These are phyloP conservation scores for Ctenoplectra terminalis DNA, from an alignment of 1,140 invertebrate species.

Conservation along the genomic window DNA sequence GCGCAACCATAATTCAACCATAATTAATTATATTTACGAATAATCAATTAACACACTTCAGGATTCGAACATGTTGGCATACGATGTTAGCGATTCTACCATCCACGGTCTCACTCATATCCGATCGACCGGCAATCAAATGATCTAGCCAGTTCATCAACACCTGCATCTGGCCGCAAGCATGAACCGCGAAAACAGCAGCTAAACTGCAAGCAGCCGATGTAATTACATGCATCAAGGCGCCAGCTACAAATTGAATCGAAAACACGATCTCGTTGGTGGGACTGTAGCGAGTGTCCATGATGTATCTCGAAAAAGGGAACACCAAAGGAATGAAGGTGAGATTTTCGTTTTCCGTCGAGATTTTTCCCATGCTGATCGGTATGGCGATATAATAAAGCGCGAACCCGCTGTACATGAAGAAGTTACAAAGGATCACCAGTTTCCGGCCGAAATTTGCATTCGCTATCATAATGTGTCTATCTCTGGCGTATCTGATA, in stretches of 20 bases:
- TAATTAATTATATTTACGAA: no score
- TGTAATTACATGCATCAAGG: conserved; percentile 59
- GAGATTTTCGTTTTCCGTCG: conserved; percentile 6
- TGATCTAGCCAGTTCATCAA: conserved; percentile 62
- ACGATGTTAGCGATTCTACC: conserved; percentile 67
- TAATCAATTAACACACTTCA: conserved; percentile 51
- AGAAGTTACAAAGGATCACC: conserved; percentile 21
- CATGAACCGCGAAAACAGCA: conserved; percentile 70
- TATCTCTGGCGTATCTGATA: conserved; percentile 17
- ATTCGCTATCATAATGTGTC: conserved; percentile 47
- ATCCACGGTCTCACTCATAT: conserved; percentile 38
- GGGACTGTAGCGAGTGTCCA: conserved; percentile 59
- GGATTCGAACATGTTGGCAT: conserved; percentile 65
- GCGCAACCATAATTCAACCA: no score
- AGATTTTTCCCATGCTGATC: conserved; percentile 20
- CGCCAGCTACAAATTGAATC: conserved; percentile 58
- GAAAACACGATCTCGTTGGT: conserved; percentile 62
- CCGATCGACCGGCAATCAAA: conserved; percentile 42
- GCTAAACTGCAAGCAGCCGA: conserved; percentile 63
- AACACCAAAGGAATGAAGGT: conserved; percentile 58
- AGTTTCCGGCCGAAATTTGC: conserved; percentile 49
- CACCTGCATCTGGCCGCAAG: conserved; percentile 70
- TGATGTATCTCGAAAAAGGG: conserved; percentile 59
- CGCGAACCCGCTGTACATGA: conserved; percentile 51
- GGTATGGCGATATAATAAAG: conserved; percentile 55